These are phyloP conservation scores for Phaonia tiefii DNA, from an alignment of 2,888 invertebrate species.

Conservation along the genomic window DNA sequence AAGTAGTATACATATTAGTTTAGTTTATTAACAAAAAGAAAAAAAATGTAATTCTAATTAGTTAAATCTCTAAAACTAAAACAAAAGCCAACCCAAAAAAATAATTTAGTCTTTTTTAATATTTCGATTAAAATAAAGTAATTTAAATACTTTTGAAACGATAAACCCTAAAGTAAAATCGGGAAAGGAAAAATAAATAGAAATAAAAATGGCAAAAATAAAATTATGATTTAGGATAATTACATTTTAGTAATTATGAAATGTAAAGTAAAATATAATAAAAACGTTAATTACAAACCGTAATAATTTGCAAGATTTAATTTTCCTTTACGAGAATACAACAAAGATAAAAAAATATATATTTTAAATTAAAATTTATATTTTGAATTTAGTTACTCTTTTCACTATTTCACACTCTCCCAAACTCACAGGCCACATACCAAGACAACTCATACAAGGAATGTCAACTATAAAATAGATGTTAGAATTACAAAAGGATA, in stretches of 20 bases:
- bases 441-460: too few species aligned
- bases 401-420: too few species aligned
- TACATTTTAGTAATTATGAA: conserved; percentile 36
- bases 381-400: too few species aligned
- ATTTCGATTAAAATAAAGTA: conserved; percentile 25
- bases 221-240: conserved; percentile 31
- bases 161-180: conserved; percentile 3
- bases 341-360: too few species aligned
- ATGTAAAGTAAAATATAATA: neutral
- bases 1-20: conserved; percentile 60
- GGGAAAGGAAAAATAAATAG: conserved; percentile 32
- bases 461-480: too few species aligned
- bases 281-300: neutral
- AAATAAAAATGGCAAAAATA: neutral
- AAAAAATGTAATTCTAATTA: conserved; percentile 1
- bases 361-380: too few species aligned
- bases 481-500: too few species aligned
- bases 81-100: conserved; percentile 4
- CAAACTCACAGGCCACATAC: too few species aligned
- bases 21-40: conserved; percentile 39
- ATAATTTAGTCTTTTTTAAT: conserved; percentile 49
- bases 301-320: neutral
- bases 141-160: conserved; percentile 22
- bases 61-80: neutral
- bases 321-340: too few species aligned